Evolutionary conservation across 2,888 invertebrate genomes (phyloP).

Genomic region (Cryptocephalus primarius): DNA sequence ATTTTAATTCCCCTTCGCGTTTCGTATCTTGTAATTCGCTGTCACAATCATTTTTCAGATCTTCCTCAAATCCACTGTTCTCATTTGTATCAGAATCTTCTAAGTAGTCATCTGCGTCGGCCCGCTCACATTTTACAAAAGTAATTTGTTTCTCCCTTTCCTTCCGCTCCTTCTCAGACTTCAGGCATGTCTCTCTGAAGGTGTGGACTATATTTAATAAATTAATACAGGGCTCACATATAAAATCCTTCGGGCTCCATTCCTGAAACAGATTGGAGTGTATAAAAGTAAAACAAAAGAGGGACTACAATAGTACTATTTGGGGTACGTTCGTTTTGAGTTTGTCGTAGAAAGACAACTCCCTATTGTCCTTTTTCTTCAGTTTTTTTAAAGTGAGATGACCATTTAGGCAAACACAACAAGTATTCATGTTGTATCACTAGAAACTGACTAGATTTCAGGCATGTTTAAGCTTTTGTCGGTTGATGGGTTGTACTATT

Average conservation of each 20-base stretch:
- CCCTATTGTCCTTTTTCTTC: constrained; percentile 13
- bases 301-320: constrained; percentile 12
- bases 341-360: constrained; percentile 12
- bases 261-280: constrained; percentile 9
- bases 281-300: background rate
- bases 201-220: constrained; percentile 16
- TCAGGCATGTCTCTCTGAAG: constrained; percentile 19
- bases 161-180: constrained; percentile 14
- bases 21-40: background rate
- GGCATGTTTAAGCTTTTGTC: no score
- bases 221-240: constrained; percentile 18
- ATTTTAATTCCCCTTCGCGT: background rate
- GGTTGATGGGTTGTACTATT: no score
- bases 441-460: background rate
- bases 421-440: constrained; percentile 1
- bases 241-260: constrained; percentile 14
- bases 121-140: background rate
- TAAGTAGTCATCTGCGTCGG: background rate
- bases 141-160: constrained; percentile 2
- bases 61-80: background rate
- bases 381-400: constrained; percentile 11
- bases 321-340: constrained; percentile 13
- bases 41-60: background rate
- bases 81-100: background rate
- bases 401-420: constrained; percentile 18